Evolutionary conservation across 2,113 vertebrate species (phyloP), one percentile per base, ranked within the genome.

Genomic region (Lichenostomus cassidix): DNA sequence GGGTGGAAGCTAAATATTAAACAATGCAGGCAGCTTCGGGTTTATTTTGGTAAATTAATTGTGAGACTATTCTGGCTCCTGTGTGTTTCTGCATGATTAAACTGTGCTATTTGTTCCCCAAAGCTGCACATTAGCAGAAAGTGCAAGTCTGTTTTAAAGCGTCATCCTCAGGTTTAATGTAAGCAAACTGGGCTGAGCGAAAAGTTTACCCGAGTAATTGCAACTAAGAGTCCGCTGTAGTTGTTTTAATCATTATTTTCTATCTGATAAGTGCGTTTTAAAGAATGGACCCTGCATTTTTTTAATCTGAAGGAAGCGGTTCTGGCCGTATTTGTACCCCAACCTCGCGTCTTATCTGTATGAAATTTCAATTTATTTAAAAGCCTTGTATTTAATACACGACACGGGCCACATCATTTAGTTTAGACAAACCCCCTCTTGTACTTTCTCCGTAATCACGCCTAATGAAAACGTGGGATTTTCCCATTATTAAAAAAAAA

Each of bases 351-450:
- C 93, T 97, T 90, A 97, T 96, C 95, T 87, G 87, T 93, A 97
- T 90, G 96, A 98, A 97, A 97, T 97, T 97, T 94, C 96, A 96
- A 97, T 98, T 98, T 97, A 96, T 97, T 97, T 97, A 97, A 98
- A 97, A 98, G 97, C 96, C 73, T 84, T 78, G 81, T 80, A 29
- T 95, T 97, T 97, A 95, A 97, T 94, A 79, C 95, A 96, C 86
- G 50, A 82, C 96, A 50, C 44, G 87, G 92, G 92, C 83, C 83
- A 70, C 83, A 93, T 96, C 83, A 93, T 96, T 92, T 85, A 96
- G 97, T 97, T 97, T 94, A 97, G 95, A 93, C 94, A 96, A 95
- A 82, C 95, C 91, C 89, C 71, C 90, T 93, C 79, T 94, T 88
- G 80, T 90, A 96, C 97, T 97, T 96, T 97, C 96, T 94, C 95